Conservation (phyloP, 2,888 invertebrate genomes). For the Pristionchus mayeri region DNA sequence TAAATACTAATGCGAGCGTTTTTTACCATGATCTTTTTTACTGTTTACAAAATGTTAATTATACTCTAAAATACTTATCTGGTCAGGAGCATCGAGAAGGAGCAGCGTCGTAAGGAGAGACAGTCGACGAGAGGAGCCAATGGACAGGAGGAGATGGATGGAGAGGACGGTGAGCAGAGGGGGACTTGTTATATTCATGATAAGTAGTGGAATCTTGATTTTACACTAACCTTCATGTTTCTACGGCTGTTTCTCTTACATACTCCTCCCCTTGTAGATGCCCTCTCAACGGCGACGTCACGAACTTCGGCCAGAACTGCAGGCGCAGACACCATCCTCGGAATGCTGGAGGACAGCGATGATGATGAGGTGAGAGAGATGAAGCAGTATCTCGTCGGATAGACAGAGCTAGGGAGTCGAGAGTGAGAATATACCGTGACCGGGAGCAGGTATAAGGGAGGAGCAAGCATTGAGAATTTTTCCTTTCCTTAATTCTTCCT, state of each 20-base stretch:
- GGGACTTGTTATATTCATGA: neutral
- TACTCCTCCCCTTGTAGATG: no score
- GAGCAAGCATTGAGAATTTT: no score
- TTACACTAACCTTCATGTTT: neutral
- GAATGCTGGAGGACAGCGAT: constrained; percentile 69
- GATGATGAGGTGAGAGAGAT: constrained; percentile 63
- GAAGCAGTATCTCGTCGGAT: no score
- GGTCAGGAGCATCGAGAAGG: constrained; percentile 63
- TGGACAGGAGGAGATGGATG: constrained; percentile 44
- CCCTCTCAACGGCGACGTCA: constrained; percentile 57
- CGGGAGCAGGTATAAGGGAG: neutral
- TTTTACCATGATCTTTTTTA: no score
- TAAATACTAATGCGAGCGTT: no score
- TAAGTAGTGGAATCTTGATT: neutral
- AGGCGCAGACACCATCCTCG: constrained; percentile 72
- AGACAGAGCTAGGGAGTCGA: neutral
- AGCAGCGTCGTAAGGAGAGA: constrained; percentile 49
- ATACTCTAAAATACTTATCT: neutral
- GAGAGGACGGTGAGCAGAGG: constrained; percentile 24
- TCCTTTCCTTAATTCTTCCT: neutral
- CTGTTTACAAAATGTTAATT: neutral
- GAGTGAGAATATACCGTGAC: neutral
- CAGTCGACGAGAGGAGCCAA: neutral
- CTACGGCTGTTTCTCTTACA: no score
- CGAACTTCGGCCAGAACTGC: constrained; percentile 64